These are phyloP conservation scores for Halocynthia roretzi DNA, from an alignment of 23 tunicate species.

Conservation along the genomic window DNA sequence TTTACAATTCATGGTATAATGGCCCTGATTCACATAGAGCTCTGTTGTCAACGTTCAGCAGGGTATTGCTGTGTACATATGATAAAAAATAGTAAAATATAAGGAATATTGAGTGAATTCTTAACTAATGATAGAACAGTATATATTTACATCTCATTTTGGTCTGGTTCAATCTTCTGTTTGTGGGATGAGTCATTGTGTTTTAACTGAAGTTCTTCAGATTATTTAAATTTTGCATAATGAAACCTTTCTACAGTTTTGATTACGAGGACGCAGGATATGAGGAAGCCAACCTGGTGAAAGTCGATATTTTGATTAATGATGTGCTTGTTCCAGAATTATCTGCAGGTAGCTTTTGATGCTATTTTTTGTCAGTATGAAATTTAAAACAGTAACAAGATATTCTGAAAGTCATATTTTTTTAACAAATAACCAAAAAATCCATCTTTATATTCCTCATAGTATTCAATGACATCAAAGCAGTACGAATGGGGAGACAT, in stretches of 20 bases:
- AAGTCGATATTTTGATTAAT: slow-evolving; percentile 52
- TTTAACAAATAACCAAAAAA: neutral
- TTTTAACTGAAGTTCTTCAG: too few species aligned
- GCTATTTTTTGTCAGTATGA: neutral
- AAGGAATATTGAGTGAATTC: neutral
- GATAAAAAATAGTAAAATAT: too few species aligned
- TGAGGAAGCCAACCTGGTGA: slow-evolving; percentile 39
- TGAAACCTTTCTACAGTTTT: slow-evolving; percentile 32
- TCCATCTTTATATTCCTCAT: slow-evolving; percentile 1
- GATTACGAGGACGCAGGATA: slow-evolving; percentile 79
- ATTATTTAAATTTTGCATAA: too few species aligned
- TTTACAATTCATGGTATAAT: too few species aligned
- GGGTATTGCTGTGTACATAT: too few species aligned
- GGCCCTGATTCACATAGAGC: too few species aligned
- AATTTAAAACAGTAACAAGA: neutral
- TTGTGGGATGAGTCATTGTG: too few species aligned
- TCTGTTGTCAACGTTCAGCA: too few species aligned
- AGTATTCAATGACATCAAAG: slow-evolving; percentile 56
- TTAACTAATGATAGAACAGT: too few species aligned
- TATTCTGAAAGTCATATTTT: too few species aligned
- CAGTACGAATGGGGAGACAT: slow-evolving; percentile 23
- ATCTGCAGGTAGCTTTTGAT: slow-evolving; percentile 26
- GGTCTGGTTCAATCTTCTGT: too few species aligned
- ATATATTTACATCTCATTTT: too few species aligned
- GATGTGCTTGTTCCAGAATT: slow-evolving; percentile 55